Evolutionary conservation across 2,888 invertebrate genomes (phyloP), one percentile per base, ranked within the genome.

Genomic region (Andricus quercusramuli): DNA sequence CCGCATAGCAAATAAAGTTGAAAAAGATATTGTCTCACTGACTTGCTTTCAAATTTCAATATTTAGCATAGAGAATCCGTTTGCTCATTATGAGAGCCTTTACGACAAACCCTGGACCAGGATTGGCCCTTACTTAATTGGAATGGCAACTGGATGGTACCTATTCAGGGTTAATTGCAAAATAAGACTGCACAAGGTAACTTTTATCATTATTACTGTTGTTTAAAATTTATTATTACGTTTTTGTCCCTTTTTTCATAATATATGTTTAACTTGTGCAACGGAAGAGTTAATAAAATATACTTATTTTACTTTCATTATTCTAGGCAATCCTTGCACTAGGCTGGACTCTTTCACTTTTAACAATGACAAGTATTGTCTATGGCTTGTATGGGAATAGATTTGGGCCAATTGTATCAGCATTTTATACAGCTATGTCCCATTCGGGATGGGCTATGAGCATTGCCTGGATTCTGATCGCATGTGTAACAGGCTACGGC

Each of bases 401-500:
- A 6, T 86, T 91, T 37, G 88, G 89, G 44, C 88, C 89, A 6
- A 83, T 91, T 29, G 85, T 89, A 22, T 90, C 91, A 2, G 92
- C 92, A 1, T 86, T 90, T 67, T 92, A 93, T 82, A 90, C 92
- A 2, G 90, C 93, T 1, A 85, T 93, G 6, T 93, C 93, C 1
- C 93, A 94, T 85, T 92, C 93, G 0, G 92, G 92, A 78, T 94
- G 94, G 94, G 92, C 93, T 4, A 83, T 93, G 79, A 91, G 93
- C 5, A 84, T 93, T 22, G 91, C 93, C 41, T 94, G 94, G 93
- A 90, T 93, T 62, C 88, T 93, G 70, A 87, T 94, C 8, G 93
- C 93, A 17, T 93, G 93, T 80, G 91, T 93, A 62, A 93, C 94
- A 5, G 92, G 93, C 68, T 90, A 93, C 86, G 93, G 93, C 82